phyloP scores from a whole-genome alignment of 2,113 vertebrate genomes.

The Petroica traversi region DNA sequence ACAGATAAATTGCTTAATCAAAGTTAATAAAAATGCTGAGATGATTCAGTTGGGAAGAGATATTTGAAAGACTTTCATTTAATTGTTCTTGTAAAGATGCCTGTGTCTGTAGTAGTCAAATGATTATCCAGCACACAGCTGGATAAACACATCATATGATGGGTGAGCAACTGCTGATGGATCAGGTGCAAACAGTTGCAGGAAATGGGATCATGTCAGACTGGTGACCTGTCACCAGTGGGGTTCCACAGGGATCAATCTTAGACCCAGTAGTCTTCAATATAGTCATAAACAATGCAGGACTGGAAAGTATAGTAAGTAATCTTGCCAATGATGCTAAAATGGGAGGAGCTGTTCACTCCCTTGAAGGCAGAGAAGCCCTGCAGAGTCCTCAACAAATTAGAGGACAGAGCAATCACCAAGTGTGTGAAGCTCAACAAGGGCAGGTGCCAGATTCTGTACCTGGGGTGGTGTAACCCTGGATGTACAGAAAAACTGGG shows the following conservation, averaged over 20 bases:
- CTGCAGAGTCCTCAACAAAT: neutral
- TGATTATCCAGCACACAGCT: neutral
- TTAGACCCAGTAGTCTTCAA: neutral
- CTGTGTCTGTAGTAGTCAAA: neutral
- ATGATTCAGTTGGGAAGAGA: neutral
- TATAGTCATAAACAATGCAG: neutral
- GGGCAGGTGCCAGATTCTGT: neutral
- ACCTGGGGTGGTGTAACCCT: neutral
- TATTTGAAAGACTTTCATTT: neutral
- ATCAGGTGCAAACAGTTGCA: neutral
- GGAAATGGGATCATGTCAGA: neutral
- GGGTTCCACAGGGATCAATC: neutral
- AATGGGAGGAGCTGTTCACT: neutral
- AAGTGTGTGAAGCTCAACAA: neutral
- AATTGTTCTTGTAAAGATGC: neutral
- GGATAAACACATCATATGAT: neutral
- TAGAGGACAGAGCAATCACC: neutral
- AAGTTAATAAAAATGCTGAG: neutral
- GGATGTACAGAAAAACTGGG: neutral
- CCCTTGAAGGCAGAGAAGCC: neutral
- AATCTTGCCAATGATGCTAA: neutral
- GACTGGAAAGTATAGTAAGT: neutral
- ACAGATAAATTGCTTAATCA: constrained; percentile 3
- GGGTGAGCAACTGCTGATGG: neutral
- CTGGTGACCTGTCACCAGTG: neutral